Conservation (phyloP, 2,888 invertebrate genomes). For the Brassicogethes aeneus region DNA sequence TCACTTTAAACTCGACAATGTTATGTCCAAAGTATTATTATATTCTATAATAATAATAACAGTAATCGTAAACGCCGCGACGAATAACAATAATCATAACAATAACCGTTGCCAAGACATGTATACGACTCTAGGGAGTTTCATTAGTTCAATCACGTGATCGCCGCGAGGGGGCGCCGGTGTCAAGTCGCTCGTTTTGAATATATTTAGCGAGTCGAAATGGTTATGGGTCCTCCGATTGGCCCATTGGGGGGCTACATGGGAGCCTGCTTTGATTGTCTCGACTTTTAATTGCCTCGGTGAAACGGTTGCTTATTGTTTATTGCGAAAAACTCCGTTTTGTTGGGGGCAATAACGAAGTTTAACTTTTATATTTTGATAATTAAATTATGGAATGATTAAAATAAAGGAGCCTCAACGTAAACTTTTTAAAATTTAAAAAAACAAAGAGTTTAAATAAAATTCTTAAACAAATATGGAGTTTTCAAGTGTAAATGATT, state of each 20-base stretch:
- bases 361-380: too few species aligned
- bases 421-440: too few species aligned
- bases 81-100: slow-evolving; percentile 40
- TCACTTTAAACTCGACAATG: slow-evolving; percentile 16
- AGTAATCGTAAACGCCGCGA: slow-evolving; percentile 33
- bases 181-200: slow-evolving; percentile 11
- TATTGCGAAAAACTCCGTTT: neutral
- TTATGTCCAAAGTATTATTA: slow-evolving; percentile 26
- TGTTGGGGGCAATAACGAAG: too few species aligned
- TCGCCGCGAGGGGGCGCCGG: neutral
- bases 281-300: neutral
- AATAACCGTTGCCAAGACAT: slow-evolving; percentile 37
- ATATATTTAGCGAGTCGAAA: slow-evolving; percentile 5
- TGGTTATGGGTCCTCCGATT: slow-evolving; percentile 5
- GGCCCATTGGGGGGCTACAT: neutral
- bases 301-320: neutral
- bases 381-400: too few species aligned
- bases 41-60: slow-evolving; percentile 33
- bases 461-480: too few species aligned
- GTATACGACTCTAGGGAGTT: slow-evolving; percentile 34
- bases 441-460: too few species aligned
- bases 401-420: too few species aligned
- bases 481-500: too few species aligned
- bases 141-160: slow-evolving; percentile 37
- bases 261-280: too few species aligned